Base-by-base conservation (phyloP, 2,797 vertebrate genomes). In the Pempheris klunzingeri region DNA sequence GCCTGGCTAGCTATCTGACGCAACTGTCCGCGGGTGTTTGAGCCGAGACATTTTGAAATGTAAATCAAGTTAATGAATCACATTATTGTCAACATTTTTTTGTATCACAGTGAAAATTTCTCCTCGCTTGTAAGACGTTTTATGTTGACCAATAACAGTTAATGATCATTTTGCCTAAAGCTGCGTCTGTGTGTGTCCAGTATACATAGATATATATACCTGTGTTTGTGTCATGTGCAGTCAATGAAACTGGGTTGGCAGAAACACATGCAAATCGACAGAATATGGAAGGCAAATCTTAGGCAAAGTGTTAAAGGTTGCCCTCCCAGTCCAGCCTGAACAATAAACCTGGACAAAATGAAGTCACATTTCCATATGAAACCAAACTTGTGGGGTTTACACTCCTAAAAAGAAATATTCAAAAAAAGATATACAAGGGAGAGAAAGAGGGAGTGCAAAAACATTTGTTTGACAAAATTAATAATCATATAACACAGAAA, bases 341-440 rank as follows among this genome's bases (percentile, higher is more conserved):
- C 71, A 71, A 80, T 61, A 84, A 73, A 88, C 63, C 83, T 55
- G 61, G 61, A 87, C 53, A 75, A 80, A 83, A 86, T 67, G 9
- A 88, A 83, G 80, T 78, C 67, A 89, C 88, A 86, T 68, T 83
- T 92, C 91, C 88, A 94, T 92, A 92, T 93, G 87, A 92, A 93
- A 92, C 89, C 90, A 93, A 93, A 93, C 89, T 80, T 90, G 86
- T 92, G 90, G 92, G 92, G 89, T 93, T 92, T 92, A 93, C 91
- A 86, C 87, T 91, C 88, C 90, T 92, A 87, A 90, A 91, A 89
- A 81, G 44, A 88, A 88, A 84, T 67, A 66, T 75, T 71, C 15
- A 77, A 90, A 85, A 80, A 81, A 66, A 53, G 77, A 71, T 84
- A 86, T 77, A 89, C 68, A 82, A 80, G 84, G 88, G 89, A 85